Evolutionary conservation across 2,888 invertebrate genomes (phyloP), one percentile per base, ranked within the genome.

Genomic region (Agrilus cyanescens): DNA sequence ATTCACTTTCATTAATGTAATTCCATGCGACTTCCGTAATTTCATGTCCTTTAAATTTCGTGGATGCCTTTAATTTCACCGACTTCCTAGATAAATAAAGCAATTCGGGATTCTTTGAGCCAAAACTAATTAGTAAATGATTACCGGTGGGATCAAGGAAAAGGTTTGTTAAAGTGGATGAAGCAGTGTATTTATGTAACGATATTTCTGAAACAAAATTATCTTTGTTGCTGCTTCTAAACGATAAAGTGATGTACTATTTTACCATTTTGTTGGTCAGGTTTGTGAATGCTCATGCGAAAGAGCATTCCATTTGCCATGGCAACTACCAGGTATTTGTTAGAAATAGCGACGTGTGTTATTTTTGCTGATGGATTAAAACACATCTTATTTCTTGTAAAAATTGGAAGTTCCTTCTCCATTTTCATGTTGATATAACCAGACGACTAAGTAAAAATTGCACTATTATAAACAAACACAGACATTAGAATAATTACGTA

Each of bases 11-110:
- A 51, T 85, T 82, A 44, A 75, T 74, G 52, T 75, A 76, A 63
- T 88, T 93, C 85, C 94, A 96, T 1, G 83, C 94, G 0, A 96
- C 85, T 38, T 89, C 85, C 0, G 93, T 91, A 16, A 96, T 81
- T 60, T 88, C 84, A 62, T 90, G 86, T 32, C 83, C 80, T 50
- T 75, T 71, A 37, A 79, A 78, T 62, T 82, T 83, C 25, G 71
- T 67, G 13, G 71, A 68, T 15, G 68, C 75, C 56, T 85, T 85
- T 8, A 82, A 72, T 65, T 86, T 91, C 3, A 74, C 75, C 13
- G 80, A 79, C 56, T 81, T 85, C 43, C 80, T 74, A 45, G 87
- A 80, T 7, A 93, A 68, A 60, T 94, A 93, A 14, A 87, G 72
- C 20, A 90, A 72, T 59, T 93, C 93, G 0, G 86, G 75, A 1